phyloP scores from a whole-genome alignment of 2,113 vertebrate genomes.

The Psilopsiagon aurifrons region DNA sequence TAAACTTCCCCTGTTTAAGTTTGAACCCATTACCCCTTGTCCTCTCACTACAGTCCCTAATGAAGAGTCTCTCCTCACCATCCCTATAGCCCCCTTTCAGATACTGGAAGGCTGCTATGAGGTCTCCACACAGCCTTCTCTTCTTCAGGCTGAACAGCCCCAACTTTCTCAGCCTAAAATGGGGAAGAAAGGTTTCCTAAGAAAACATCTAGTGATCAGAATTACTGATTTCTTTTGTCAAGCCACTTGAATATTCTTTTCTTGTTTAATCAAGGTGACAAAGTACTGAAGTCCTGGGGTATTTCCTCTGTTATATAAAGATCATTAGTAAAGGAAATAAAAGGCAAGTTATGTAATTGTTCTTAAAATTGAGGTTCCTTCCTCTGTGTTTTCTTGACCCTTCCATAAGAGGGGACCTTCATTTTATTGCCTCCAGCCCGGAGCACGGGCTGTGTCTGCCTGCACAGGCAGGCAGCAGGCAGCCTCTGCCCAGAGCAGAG shows the following conservation, averaged over 20 bases:
- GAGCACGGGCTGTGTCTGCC: accelerated
- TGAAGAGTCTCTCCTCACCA: no score
- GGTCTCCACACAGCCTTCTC: no score
- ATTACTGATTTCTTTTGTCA: background rate
- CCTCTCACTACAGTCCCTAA: no score
- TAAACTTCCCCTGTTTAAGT: no score
- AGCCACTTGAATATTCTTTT: background rate
- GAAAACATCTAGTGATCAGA: background rate
- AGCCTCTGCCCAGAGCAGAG: background rate
- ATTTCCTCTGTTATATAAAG: background rate
- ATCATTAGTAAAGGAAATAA: background rate
- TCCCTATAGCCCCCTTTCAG: no score
- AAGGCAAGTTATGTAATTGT: background rate
- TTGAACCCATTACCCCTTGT: no score
- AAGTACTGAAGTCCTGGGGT: background rate
- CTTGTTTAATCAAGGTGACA: background rate
- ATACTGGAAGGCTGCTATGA: no score
- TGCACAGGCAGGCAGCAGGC: background rate
- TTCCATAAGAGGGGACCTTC: background rate
- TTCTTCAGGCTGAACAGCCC: no score
- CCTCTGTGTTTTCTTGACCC: background rate
- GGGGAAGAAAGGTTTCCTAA: background rate
- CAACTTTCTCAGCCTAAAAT: no score
- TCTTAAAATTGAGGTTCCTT: background rate
- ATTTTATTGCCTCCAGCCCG: background rate